Evolutionary conservation across 2,888 invertebrate species (phyloP).

Genomic region (Caenorhabditis virilis): DNA sequence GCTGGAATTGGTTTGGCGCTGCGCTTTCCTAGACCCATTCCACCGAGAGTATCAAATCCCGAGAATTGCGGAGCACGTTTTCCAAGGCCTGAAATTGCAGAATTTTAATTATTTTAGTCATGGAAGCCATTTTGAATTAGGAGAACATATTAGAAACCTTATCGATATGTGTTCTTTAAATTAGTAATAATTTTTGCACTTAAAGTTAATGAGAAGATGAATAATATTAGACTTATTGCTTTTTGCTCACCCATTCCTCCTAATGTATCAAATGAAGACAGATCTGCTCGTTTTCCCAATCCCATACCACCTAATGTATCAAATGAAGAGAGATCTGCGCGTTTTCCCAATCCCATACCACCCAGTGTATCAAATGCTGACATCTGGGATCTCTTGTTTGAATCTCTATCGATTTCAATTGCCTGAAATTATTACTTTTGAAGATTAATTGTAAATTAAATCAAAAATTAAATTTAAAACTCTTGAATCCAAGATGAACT

Average conservation of each 20-base stretch:
- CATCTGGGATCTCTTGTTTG: not conserved
- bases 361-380: conserved; percentile 1
- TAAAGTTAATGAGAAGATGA: no score
- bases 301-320: not conserved
- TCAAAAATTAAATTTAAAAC: no score
- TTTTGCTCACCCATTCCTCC: conserved; percentile 17
- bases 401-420: no score
- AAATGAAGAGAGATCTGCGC: not conserved
- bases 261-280: conserved; percentile 16
- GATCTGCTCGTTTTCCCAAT: conserved; percentile 15
- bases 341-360: not conserved
- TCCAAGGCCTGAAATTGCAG: conserved; percentile 10
- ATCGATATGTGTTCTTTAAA: no score
- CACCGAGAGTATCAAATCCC: conserved; percentile 28
- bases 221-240: no score
- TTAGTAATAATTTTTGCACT: no score
- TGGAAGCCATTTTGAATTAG: no score
- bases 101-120: no score
- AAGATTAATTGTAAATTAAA: no score
- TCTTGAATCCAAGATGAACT: no score
- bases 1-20: not conserved
- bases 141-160: no score
- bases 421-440: no score
- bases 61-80: conserved; percentile 18
- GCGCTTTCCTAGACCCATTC: conserved; percentile 30